These are phyloP conservation scores for Betta splendens DNA, from an alignment of 2,797 vertebrate species.

Conservation along the genomic window DNA sequence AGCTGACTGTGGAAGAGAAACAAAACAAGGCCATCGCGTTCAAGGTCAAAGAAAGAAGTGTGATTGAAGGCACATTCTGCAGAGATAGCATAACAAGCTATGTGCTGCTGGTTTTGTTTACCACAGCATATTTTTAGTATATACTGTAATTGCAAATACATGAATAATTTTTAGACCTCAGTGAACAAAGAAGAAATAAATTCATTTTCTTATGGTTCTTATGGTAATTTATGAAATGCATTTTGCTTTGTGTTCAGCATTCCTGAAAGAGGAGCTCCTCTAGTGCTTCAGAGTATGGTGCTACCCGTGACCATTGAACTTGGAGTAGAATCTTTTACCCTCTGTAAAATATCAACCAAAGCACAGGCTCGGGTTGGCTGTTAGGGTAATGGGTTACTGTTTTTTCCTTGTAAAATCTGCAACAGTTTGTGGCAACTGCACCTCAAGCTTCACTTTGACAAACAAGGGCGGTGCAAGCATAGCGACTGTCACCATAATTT, in stretches of 20 bases:
- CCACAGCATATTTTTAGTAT: too few relatives aligned
- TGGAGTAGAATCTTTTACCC: too few relatives aligned
- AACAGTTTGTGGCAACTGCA: constrained; percentile 1
- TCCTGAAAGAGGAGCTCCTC: not conserved
- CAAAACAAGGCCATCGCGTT: constrained; percentile 28
- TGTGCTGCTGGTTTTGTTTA: not conserved
- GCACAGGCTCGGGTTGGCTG: too few relatives aligned
- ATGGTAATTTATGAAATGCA: too few relatives aligned
- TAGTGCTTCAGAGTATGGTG: not conserved
- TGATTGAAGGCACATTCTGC: not conserved
- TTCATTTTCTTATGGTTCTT: not conserved
- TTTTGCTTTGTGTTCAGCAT: too few relatives aligned
- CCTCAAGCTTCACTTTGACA: not conserved
- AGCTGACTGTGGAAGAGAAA: constrained; percentile 87
- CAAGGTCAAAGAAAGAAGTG: constrained; percentile 7
- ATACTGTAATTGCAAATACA: too few relatives aligned
- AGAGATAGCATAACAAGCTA: not conserved
- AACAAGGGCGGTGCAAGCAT: not conserved
- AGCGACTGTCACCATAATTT: not conserved
- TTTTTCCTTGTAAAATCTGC: not conserved
- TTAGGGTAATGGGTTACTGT: not conserved
- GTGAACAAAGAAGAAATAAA: not conserved
- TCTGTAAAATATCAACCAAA: not conserved
- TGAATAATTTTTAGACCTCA: too few relatives aligned
- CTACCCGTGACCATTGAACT: too few relatives aligned